Base-by-base conservation (phyloP, 1,140 invertebrate species). In the Cherax quadricarinatus region DNA sequence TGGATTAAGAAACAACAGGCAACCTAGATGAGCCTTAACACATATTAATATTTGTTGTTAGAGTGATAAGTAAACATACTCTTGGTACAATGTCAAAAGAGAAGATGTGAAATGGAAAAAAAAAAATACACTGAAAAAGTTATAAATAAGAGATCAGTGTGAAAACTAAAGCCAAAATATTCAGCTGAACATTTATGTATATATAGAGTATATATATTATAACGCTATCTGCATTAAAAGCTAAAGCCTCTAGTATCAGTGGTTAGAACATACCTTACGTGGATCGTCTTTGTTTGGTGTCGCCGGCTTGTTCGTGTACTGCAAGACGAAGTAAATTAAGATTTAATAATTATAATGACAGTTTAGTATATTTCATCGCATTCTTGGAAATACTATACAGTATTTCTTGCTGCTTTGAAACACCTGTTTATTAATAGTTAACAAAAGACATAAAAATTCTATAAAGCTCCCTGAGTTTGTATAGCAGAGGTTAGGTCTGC, bases 301-400 rank as follows among this genome's bases (percentile, higher is more conserved):
- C 70, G 70, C 70, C 30, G 70, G 70, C 21, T 75, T 75, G 70
- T 75, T 75, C n/a, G 7, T 75, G n/a, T 30, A 75, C 70, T 75
- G 70, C n/a, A 75, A 30, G 6, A 51, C 9, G 5, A 80, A 57
- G 51, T 48, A 51, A 51, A 66, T 18, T 6, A 14, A 21, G 18
- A 16, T 66, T 66, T 66, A 66, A 21, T 2, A 16, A 14, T 66
- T 57, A 57, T 14, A 57, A 57, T 14, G 14, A 57, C 53, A 57
- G 1, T 57, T 57, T 10, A 9, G 14, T 57, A 14, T 57, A 57
- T 57, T 57, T 14, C 14, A 57, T 57, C 53, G 6, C 53, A 57
- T 57, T 57, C 14, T 57, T 41, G 30, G 53, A 57, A 57, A 57
- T 57, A 57, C 53, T 57, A 1, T 57, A 57, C 53, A 41, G 30